Base-by-base conservation (phyloP, 1,140 invertebrate genomes). In the Drosophila eugracilis region DNA sequence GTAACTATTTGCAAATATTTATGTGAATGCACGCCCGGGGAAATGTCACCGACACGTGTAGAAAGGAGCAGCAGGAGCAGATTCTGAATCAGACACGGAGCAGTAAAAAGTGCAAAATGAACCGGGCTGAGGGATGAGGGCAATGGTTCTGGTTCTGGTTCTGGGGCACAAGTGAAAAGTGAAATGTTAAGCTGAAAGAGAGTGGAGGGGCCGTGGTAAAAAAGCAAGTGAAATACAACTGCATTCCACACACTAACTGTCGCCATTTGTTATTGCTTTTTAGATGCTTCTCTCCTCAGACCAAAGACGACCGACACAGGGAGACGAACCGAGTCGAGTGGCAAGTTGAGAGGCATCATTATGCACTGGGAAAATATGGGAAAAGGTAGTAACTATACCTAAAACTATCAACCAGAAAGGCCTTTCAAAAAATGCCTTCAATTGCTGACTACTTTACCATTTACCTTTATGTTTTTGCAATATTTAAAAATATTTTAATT, bases 191-290 rank as follows among this genome's bases (percentile, higher is more conserved):
- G 53, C 44, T 26, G 45, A 54, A 41, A 49, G 36, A 24, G 32
- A 44, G 26, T 41, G 26, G 42, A 22, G 26, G 42, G 24, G 42
- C 59, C 34, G 17, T 10, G 28, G 17, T n/a, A n/a, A 26, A 45
- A 39, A 57, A 22, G 34, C 21, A 5, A 47, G 21, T 54, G 37
- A 62, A 72, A 54, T 14, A 45, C 50, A 49, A 32, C 30, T 53
- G 44, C 41, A 78, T 66, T 53, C 36, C 48, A 72, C 48, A 75
- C n/a, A 34, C 42, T 62, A 78, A 78, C 70, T 79, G 76, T 78
- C 76, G 63, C 70, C 73, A 75, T 79, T 79, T 79, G 77, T 79
- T 75, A 70, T 49, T 79, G 76, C 76, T 39, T 75, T 75, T 75
- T 45, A 65, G 71, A 41, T 36, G 52, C n/a, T n/a, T 22, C 14